A percentile compares a stretch with the other conserved stretches of the same genome.
These are phyloP conservation scores for Nematolebias whitei DNA, from an alignment of 2,113 vertebrate species.

Conservation along the genomic window DNA sequence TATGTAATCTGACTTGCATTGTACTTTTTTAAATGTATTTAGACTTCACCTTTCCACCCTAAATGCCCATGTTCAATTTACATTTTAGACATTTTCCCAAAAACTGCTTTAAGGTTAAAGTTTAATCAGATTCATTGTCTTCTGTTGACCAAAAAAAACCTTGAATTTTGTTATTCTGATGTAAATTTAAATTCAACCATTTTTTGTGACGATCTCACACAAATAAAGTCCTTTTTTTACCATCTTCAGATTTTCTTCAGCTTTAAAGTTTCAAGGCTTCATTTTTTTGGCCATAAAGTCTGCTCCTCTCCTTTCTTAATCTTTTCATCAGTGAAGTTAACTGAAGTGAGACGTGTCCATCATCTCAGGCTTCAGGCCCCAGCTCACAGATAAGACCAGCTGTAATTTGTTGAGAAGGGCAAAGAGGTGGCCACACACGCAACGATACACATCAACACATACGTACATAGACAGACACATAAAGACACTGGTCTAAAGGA, in stretches of 20 bases:
- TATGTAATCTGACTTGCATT: no score
- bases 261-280: no score
- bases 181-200: neutral
- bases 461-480: neutral
- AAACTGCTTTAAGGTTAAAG: no score
- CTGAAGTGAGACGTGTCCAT: constrained; percentile 55
- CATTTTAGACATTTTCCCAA: no score
- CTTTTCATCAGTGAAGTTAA: constrained; percentile 37
- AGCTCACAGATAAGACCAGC: constrained; percentile 51
- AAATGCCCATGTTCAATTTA: no score
- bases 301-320: constrained; percentile 11
- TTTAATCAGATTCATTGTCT: no score
- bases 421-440: constrained; percentile 35
- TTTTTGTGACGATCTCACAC: no score
- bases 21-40: no score
- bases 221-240: no score
- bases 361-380: constrained; percentile 41
- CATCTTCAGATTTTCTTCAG: no score
- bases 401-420: constrained; percentile 55
- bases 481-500: constrained; percentile 1
- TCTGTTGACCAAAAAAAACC: no score
- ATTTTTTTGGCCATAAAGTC: neutral
- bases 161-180: neutral
- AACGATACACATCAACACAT: constrained; percentile 2
- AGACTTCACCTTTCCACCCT: no score